phyloP scores from a whole-genome alignment of 2,888 invertebrate species.

The Agrotis exclamationis region DNA sequence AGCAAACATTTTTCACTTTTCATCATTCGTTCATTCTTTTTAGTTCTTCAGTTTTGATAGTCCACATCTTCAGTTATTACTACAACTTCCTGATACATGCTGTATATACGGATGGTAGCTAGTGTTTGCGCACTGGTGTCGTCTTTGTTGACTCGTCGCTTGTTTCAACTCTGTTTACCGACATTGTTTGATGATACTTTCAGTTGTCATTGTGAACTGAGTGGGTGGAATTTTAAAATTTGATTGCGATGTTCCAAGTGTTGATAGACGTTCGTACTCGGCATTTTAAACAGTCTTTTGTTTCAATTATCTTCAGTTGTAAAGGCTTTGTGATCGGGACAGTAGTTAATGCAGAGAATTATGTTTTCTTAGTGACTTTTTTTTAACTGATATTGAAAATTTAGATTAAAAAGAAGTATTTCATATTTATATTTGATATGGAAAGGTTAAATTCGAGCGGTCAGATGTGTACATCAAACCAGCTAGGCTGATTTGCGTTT shows the following conservation, averaged over 20 bases:
- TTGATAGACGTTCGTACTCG: neutral
- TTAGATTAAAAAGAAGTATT: neutral
- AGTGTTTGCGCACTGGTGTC: slow-evolving; percentile 78
- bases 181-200: slow-evolving; percentile 58
- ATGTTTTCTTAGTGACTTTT: neutral
- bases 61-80: no score
- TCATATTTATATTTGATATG: slow-evolving; percentile 4
- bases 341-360: neutral
- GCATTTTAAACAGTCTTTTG: slow-evolving; percentile 1
- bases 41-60: neutral
- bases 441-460: slow-evolving; percentile 29
- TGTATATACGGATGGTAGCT: slow-evolving; percentile 60
- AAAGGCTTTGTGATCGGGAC: neutral
- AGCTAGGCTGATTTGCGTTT: slow-evolving; percentile 10
- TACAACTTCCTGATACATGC: neutral
- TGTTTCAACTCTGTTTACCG: slow-evolving; percentile 68
- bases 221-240: slow-evolving; percentile 50
- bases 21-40: no score
- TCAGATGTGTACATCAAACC: slow-evolving; percentile 17
- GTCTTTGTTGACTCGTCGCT: slow-evolving; percentile 78
- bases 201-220: slow-evolving; percentile 50
- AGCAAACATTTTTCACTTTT: no score
- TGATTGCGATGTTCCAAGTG: slow-evolving; percentile 19
- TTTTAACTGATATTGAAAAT: neutral
- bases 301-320: neutral